Conservation (phyloP, 35 echinoderm and acorn worm species). For the Anneissia japonica region DNA sequence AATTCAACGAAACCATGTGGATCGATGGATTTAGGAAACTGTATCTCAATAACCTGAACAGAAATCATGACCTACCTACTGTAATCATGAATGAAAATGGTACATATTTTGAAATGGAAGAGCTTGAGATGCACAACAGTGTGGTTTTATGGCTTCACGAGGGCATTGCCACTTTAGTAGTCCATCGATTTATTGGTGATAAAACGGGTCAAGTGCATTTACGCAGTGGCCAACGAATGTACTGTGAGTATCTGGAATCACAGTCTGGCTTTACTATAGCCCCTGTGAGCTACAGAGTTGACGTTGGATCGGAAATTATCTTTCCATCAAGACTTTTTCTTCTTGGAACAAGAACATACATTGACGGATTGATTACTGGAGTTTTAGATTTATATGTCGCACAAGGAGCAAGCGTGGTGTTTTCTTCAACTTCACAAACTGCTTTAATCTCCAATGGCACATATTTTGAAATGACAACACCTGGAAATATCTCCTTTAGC, state of each 20-base stretch:
- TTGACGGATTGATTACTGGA: conserved; percentile 64
- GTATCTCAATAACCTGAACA: conserved; percentile 64
- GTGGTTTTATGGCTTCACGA: conserved; percentile 75
- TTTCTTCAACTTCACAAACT: conserved; percentile 65
- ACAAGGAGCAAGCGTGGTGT: conserved; percentile 46
- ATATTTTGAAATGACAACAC: conserved; percentile 45
- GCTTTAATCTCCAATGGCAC: conserved; percentile 62
- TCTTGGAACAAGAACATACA: conserved; percentile 57
- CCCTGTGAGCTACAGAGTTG: conserved; percentile 70
- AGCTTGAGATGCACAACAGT: conserved; percentile 79
- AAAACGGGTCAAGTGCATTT: conserved; percentile 66
- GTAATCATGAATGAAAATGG: conserved; percentile 80
- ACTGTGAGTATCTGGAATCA: conserved; percentile 76
- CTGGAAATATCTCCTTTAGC: conserved; percentile 84
- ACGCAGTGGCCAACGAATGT: conserved; percentile 55
- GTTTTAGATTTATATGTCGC: conserved; percentile 63
- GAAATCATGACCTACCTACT: conserved; percentile 61
- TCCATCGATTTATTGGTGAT: conserved; percentile 73
- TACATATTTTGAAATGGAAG: conserved; percentile 62
- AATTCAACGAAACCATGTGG: conserved; percentile 49
- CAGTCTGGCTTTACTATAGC: conserved; percentile 74
- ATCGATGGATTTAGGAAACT: conserved; percentile 73
- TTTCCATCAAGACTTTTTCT: conserved; percentile 78
- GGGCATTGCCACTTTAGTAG: conserved; percentile 40
- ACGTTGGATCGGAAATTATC: conserved; percentile 60